Percentiles rank a stretch among this genome's conserved stretches.
Conservation (phyloP, 2,113 vertebrate genomes). For the Tachuris rubrigastra region DNA sequence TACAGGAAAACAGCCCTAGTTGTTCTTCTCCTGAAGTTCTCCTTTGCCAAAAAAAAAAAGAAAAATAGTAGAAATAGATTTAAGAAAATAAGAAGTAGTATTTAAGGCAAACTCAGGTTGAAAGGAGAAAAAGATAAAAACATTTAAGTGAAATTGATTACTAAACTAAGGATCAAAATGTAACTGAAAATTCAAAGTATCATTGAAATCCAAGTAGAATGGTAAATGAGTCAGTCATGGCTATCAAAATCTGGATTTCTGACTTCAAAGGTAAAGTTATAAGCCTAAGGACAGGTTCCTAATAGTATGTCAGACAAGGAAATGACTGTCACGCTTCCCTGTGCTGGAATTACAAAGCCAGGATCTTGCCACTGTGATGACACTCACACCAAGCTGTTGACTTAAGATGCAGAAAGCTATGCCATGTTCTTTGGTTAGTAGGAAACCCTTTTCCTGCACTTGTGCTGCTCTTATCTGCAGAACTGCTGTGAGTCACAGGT, state of each 20-base stretch:
- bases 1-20: neutral
- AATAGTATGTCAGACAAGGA: neutral
- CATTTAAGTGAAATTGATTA: neutral
- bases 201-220: neutral
- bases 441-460: neutral
- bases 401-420: neutral
- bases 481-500: neutral
- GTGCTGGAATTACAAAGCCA: neutral
- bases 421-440: neutral
- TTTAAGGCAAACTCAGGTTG: neutral
- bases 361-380: neutral
- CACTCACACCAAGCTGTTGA: neutral
- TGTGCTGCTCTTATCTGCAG: neutral
- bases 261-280: neutral
- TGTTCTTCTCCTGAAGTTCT: neutral
- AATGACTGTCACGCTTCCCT: neutral
- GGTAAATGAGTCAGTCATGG: neutral
- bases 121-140: neutral
- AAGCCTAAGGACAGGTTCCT: neutral
- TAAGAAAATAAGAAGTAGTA: neutral
- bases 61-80: neutral
- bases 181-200: neutral
- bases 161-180: neutral
- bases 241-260: neutral
- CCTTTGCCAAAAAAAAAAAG: neutral